A percentile compares a stretch with the other conserved stretches of the same genome.
Conservation (phyloP, 2,797 vertebrate genomes). For the Rhinoraja longicauda region DNA sequence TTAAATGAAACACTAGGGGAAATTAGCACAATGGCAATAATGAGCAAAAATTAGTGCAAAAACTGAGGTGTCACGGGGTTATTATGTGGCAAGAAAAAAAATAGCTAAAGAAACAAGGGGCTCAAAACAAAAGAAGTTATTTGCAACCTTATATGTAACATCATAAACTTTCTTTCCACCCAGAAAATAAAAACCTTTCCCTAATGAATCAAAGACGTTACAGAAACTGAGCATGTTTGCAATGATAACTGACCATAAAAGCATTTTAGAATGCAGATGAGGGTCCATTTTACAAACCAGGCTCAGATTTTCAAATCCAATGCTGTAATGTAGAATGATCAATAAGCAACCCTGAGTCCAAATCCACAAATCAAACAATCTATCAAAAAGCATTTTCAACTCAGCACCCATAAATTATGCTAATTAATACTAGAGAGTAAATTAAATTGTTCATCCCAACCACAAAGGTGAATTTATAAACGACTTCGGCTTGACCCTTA, state of each 20-base stretch:
- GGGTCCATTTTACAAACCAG: no score
- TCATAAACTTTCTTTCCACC: neutral
- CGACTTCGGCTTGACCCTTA: neutral
- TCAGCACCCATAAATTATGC: neutral
- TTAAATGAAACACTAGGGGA: neutral
- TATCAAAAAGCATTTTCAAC: no score
- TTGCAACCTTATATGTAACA: neutral
- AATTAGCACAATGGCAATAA: neutral
- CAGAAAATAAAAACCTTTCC: neutral
- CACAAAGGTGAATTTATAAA: neutral
- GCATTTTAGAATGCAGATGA: no score
- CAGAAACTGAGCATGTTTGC: neutral
- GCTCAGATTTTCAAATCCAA: neutral
- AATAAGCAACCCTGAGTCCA: no score
- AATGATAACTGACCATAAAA: neutral
- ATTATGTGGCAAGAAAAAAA: neutral
- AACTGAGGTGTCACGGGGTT: neutral
- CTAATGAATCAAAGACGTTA: neutral
- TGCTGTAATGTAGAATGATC: neutral
- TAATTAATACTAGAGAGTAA: neutral
- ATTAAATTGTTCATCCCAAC: neutral
- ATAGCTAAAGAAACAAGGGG: neutral
- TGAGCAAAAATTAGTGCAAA: neutral
- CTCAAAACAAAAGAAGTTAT: neutral
- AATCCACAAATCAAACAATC: neutral